These are phyloP conservation scores for Girardinichthys multiradiatus DNA, from an alignment of 2,113 vertebrate genomes.

Conservation along the genomic window DNA sequence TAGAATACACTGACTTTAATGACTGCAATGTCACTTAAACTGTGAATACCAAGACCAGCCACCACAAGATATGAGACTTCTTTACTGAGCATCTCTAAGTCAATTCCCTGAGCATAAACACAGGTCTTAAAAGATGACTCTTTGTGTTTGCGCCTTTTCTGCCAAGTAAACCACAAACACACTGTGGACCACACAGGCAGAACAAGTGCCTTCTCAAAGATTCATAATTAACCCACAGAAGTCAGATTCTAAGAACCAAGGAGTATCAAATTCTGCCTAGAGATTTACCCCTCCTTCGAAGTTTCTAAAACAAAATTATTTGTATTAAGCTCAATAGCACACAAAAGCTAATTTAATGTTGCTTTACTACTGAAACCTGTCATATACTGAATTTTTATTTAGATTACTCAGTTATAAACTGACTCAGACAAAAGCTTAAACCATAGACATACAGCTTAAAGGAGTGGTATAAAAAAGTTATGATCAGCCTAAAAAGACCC, in stretches of 20 bases:
- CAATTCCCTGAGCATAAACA: slow-evolving; percentile 65
- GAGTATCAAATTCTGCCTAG: slow-evolving; percentile 42
- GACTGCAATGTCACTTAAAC: too few species aligned
- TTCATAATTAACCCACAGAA: slow-evolving; percentile 60
- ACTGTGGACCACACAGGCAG: slow-evolving; percentile 72
- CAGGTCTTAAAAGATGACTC: slow-evolving; percentile 72
- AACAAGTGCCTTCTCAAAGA: slow-evolving; percentile 43
- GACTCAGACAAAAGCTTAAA: neutral
- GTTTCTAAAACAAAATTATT: neutral
- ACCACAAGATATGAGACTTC: slow-evolving; percentile 52
- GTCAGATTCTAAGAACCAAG: slow-evolving; percentile 30
- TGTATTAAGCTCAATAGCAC: neutral
- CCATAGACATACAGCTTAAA: neutral
- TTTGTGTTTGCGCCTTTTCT: slow-evolving; percentile 61
- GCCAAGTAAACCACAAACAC: slow-evolving; percentile 71
- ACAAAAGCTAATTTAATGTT: neutral
- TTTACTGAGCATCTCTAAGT: slow-evolving; percentile 54
- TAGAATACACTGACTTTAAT: neutral
- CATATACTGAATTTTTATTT: neutral
- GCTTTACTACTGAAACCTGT: neutral
- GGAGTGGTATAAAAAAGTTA: slow-evolving; percentile 14
- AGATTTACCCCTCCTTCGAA: slow-evolving; percentile 32
- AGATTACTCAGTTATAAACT: neutral
- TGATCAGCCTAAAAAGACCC: slow-evolving; percentile 32
- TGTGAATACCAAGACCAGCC: slow-evolving; percentile 29